These are phyloP conservation scores for Eleutherodactylus coqui DNA, from an alignment of 2,797 vertebrate species.

Conservation along the genomic window DNA sequence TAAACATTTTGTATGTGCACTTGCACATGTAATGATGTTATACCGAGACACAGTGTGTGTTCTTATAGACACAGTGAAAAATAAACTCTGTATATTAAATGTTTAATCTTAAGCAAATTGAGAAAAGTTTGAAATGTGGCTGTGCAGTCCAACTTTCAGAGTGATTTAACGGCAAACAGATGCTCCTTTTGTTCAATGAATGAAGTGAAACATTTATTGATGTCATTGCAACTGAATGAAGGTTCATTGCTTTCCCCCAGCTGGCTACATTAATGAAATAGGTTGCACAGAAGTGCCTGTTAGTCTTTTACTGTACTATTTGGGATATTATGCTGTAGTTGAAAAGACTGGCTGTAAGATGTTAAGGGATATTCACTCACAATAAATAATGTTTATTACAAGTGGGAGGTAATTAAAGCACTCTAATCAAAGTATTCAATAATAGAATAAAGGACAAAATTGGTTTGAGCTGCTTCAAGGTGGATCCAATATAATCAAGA, in stretches of 20 bases:
- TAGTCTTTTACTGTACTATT: constrained; percentile 25
- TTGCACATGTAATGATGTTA: not conserved
- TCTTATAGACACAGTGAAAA: not conserved
- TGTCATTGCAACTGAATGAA: constrained; percentile 26
- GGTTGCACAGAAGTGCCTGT: constrained; percentile 27
- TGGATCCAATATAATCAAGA: not conserved
- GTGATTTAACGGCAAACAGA: constrained; percentile 25
- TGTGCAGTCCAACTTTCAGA: not conserved
- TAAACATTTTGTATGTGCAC: not conserved
- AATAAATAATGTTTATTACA: constrained; percentile 14
- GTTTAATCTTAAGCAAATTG: not conserved
- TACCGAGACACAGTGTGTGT: not conserved
- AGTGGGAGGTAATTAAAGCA: not conserved
- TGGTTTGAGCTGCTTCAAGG: not conserved
- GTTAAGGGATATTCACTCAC: constrained; percentile 21
- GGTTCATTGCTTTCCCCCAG: constrained; percentile 30
- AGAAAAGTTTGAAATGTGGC: constrained; percentile 8
- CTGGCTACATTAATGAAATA: constrained; percentile 28
- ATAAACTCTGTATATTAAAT: not conserved
- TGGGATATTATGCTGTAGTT: not conserved
- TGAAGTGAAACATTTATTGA: constrained; percentile 31
- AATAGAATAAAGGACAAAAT: not conserved
- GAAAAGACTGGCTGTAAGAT: not conserved
- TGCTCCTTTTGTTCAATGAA: constrained; percentile 18
- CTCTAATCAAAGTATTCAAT: not conserved